phyloP scores from a whole-genome alignment of 1,140 invertebrate species.

The Eubasilissa regina region DNA sequence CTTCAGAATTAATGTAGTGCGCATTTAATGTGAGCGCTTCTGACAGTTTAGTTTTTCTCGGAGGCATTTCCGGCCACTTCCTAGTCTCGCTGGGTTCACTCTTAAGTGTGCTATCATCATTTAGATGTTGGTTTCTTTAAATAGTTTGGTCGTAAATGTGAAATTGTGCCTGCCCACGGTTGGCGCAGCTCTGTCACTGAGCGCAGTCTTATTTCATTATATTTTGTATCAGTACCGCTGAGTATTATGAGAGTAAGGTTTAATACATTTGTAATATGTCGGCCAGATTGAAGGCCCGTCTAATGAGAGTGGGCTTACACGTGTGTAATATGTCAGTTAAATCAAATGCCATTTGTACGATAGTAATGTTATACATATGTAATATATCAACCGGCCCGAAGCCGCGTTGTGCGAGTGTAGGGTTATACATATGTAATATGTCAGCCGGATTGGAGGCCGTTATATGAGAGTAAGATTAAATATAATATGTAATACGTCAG shows the following conservation, averaged over 20 bases:
- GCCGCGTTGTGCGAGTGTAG: too few relatives aligned
- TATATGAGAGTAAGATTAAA: constrained; percentile 6
- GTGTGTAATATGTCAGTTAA: too few relatives aligned
- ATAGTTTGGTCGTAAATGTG: constrained; percentile 12
- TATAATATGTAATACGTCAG: constrained; percentile 36
- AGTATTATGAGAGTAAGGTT: constrained; percentile 16
- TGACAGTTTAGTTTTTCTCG: not conserved
- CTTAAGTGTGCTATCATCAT: constrained; percentile 29
- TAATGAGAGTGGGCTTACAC: too few relatives aligned
- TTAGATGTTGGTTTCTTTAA: constrained; percentile 25
- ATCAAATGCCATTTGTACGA: too few relatives aligned
- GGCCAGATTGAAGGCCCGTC: not conserved
- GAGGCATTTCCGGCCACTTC: constrained; percentile 11
- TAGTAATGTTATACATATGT: too few relatives aligned
- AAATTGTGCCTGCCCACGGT: not conserved
- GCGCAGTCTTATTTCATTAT: constrained; percentile 15
- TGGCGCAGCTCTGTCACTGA: not conserved
- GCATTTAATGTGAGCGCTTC: not conserved
- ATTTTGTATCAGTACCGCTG: constrained; percentile 34
- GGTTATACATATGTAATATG: too few relatives aligned
- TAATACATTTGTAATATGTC: not conserved
- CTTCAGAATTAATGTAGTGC: not conserved
- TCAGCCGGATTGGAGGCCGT: too few relatives aligned
- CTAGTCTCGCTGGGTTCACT: constrained; percentile 1
- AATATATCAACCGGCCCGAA: too few relatives aligned